A percentile compares a stretch with the other conserved stretches of the same genome.
phyloP scores from a whole-genome alignment of 2,113 vertebrate genomes.

The Willisornis vidua region DNA sequence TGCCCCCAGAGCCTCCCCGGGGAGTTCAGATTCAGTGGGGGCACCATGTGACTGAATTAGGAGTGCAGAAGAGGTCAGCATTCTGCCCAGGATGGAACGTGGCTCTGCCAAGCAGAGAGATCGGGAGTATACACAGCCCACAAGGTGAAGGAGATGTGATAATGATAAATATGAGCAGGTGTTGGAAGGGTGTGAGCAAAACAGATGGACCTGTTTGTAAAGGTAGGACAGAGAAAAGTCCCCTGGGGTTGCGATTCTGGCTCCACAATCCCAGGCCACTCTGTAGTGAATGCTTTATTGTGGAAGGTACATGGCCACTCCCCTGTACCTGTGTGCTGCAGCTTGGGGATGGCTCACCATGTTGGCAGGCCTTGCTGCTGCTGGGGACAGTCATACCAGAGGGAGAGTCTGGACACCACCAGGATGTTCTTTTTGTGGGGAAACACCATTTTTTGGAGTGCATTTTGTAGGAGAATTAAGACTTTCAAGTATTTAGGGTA shows the following conservation, averaged over 20 bases:
- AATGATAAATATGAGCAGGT: background rate
- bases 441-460: background rate
- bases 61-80: background rate
- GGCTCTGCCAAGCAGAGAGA: background rate
- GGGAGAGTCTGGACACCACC: background rate
- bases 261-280: background rate
- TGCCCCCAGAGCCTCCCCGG: background rate
- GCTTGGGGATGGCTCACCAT: background rate
- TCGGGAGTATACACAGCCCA: background rate
- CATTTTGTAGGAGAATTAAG: background rate
- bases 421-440: background rate
- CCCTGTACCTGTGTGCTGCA: rapidly evolving
- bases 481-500: background rate
- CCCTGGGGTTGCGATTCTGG: background rate
- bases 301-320: background rate
- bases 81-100: background rate
- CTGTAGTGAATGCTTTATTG: background rate
- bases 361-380: background rate
- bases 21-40: background rate
- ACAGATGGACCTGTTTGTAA: background rate
- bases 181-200: background rate
- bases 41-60: background rate
- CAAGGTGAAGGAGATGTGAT: background rate
- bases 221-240: background rate
- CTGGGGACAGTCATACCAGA: background rate